Evolutionary conservation across 2,797 vertebrate species (phyloP), one percentile per base, ranked within the genome.

Genomic region (Lutjanus argentimaculatus): DNA sequence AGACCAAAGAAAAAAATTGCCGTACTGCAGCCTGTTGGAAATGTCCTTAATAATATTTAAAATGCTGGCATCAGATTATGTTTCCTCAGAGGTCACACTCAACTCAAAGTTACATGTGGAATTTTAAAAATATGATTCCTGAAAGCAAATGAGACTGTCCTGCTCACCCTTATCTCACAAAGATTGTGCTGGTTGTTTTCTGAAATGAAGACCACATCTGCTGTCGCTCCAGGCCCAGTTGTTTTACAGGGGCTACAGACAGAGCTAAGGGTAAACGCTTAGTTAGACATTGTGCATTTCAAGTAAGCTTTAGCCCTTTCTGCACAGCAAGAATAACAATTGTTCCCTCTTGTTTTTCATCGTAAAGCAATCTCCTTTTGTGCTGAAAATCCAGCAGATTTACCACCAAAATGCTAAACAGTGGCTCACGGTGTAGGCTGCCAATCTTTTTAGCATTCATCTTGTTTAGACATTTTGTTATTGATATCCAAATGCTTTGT

Each of bases 381-480:
- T 69, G 63, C 21, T 53, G 30, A 36, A 79, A 66, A 70, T 74
- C 52, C 21, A 10, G 62, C 58, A 62, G 42, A 75, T 68, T 69
- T 59, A 65, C 57, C 40, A 13, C 71, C 61, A 10, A 63, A 14
- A 45, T 65, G 58, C 25, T 61, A 14, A 68, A 22, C 51, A 51
- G 30, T 17, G 42, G 40, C 65, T 69, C 48, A 8, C 25, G 15
- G 14, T 65, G 21, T 52, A 49, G 17, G 21, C 58, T 46, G 21
- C 51, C 45, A 53, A 7, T 65, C 11, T 45, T 46, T 64, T 72
- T 40, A 46, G 55, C 59, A 56, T n/a, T 58, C 25, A 21, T 36
- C 22, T 25, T 69, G 13, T 72, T 67, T 77, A 58, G 66, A n/a
- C 43, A 13, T 65, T 49, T 64, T 43, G 21, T 53, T 42, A 69